Evolutionary conservation across 2,888 invertebrate species (phyloP), one percentile per base, ranked within the genome.

Genomic region (Thelaira solivaga): DNA sequence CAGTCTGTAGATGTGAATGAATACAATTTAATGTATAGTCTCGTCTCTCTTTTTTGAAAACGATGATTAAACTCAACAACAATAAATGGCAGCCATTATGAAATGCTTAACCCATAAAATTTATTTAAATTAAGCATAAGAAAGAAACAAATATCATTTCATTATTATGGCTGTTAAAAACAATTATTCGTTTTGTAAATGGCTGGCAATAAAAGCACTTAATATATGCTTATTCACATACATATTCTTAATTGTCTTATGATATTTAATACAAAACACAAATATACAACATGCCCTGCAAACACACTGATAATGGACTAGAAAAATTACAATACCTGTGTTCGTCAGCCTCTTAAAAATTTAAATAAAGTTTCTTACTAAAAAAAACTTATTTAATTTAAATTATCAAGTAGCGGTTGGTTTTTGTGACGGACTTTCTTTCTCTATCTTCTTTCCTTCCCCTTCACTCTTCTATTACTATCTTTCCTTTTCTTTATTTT

Each of bases 11-110:
- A n/a, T 67, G 4, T 24, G 45, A 43, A 43, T 55, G 36, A 45
- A 45, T 47, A n/a, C n/a, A n/a, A n/a, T n/a, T n/a, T 11, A 51
- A 41, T 36, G 8, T 41, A 36, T 22, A 29, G 29, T 10, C 11
- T 11, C 36, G 59, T 65, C 41, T 57, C 11, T 36, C 7, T 13
- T 49, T 51, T 51, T 49, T 16, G 4, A 34, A 61, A 55, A 59
- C n/a, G n/a, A n/a, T 59, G 47, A 47, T 72, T 49, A 57, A 61
- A 39, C 39, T 69, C 34, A 61, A 59, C 34, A 61, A 59, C 68
- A 55, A 74, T 65, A 74, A 74, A 78, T 78, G 78, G 69, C 74
- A 61, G 78, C 78, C 78, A 78, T 78, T 78, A 74, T 78, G 59
- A 67, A 76, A 71, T 65, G 74, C 69, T 78, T 71, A 78, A 74